These are phyloP conservation scores for Ascaphus truei DNA, from an alignment of 2,113 vertebrate genomes.

Conservation along the genomic window DNA sequence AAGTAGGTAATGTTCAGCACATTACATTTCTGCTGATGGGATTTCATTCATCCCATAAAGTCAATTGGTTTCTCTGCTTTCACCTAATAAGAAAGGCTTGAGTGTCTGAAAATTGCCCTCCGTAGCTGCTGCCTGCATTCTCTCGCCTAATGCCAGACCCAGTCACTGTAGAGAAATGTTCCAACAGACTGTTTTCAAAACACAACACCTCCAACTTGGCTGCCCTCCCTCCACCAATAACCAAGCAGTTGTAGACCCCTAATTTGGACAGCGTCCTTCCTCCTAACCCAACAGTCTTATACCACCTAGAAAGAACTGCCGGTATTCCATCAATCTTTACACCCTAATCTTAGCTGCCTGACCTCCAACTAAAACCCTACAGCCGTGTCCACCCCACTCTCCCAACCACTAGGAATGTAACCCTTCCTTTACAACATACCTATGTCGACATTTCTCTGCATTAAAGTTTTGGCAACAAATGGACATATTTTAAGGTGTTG, in stretches of 20 bases:
- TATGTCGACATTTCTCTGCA: too few species aligned
- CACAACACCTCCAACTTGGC: background rate
- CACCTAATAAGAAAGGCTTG: slow-evolving; percentile 1
- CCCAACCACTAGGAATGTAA: too few species aligned
- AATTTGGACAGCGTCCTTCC: too few species aligned
- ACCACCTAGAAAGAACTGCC: too few species aligned
- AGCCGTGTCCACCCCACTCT: too few species aligned
- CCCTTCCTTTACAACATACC: too few species aligned
- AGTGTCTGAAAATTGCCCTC: background rate
- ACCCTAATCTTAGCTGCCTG: too few species aligned
- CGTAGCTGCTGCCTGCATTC: background rate
- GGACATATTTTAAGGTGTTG: too few species aligned
- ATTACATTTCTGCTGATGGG: slow-evolving; percentile 14
- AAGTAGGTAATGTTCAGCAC: slow-evolving; percentile 17
- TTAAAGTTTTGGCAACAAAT: too few species aligned
- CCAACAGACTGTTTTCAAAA: background rate
- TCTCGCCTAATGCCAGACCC: background rate
- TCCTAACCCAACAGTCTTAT: too few species aligned
- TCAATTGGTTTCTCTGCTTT: slow-evolving; percentile 13
- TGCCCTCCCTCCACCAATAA: background rate
- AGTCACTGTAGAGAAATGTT: background rate
- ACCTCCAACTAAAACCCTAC: too few species aligned
- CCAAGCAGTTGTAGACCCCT: background rate
- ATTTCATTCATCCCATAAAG: slow-evolving; percentile 13
- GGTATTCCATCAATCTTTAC: too few species aligned